Evolutionary conservation across 2,888 invertebrate species (phyloP).

Genomic region (Apomyelois bistriatella): DNA sequence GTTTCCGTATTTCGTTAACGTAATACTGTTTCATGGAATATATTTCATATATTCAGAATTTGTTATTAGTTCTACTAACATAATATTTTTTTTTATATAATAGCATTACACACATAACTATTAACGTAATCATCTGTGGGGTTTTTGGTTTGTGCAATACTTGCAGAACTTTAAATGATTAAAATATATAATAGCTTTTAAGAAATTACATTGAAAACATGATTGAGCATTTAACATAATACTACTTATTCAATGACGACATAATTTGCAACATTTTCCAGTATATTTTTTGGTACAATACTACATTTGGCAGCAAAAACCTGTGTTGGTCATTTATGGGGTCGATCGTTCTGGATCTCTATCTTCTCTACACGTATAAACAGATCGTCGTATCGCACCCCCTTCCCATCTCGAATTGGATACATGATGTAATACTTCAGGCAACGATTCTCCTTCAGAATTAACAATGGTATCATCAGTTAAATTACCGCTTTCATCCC

Average conservation of each 20-base stretch:
- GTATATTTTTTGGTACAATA: background rate
- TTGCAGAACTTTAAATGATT: no score
- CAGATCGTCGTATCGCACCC: constrained; percentile 60
- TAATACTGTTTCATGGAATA: no score
- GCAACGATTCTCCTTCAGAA: constrained; percentile 67
- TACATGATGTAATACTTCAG: constrained; percentile 72
- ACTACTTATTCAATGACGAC: background rate
- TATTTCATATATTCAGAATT: no score
- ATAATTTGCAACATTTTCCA: no score
- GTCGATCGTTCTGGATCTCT: constrained; percentile 61
- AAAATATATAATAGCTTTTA: no score
- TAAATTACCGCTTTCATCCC: constrained; percentile 63
- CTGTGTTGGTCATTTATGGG: constrained; percentile 9
- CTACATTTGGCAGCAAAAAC: background rate
- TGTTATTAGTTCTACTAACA: no score
- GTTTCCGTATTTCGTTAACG: no score
- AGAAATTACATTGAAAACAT: no score
- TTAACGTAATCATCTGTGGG: no score
- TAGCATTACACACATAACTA: no score
- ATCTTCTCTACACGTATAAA: constrained; percentile 61
- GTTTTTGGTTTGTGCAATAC: no score
- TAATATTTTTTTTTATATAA: no score
- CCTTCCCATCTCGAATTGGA: constrained; percentile 56
- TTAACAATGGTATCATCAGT: constrained; percentile 65
- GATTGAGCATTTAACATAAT: background rate